These are phyloP conservation scores for Cricetomys ansorgei DNA, from an alignment of 2,113 vertebrate genomes.

Conservation along the genomic window DNA sequence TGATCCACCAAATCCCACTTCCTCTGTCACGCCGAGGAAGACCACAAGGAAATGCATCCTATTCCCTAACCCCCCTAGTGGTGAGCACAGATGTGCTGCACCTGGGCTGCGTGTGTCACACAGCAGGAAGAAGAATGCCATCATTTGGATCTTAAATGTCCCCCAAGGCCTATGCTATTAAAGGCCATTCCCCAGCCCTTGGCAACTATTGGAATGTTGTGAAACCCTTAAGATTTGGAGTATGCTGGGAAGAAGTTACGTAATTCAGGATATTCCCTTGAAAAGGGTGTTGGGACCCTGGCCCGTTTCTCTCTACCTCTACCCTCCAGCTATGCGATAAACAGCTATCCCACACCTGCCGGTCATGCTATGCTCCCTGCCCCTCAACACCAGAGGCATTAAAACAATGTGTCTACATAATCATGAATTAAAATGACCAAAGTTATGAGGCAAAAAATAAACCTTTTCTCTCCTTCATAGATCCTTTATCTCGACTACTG, in stretches of 20 bases:
- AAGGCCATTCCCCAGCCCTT: too few species aligned
- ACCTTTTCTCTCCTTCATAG: neutral
- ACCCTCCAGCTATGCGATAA: neutral
- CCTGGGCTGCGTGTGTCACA: neutral
- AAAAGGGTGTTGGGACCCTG: neutral
- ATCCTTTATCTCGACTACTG: neutral
- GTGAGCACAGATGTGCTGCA: neutral
- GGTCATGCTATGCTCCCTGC: neutral
- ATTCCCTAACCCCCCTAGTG: neutral
- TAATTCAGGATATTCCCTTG: too few species aligned
- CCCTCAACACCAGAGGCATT: neutral
- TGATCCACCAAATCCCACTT: neutral
- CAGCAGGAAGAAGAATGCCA: neutral
- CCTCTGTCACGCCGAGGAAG: neutral
- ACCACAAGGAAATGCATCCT: neutral
- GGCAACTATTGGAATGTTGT: neutral
- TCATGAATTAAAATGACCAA: neutral
- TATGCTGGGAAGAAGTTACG: neutral
- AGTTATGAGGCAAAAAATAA: neutral
- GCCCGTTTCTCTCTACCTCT: neutral
- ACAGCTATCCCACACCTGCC: rapidly evolving
- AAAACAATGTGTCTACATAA: neutral
- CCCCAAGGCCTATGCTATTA: neutral
- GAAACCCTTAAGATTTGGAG: neutral
- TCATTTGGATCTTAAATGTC: neutral